These are phyloP conservation scores for Dryobota labecula DNA, from an alignment of 2,888 invertebrate genomes.

Conservation along the genomic window DNA sequence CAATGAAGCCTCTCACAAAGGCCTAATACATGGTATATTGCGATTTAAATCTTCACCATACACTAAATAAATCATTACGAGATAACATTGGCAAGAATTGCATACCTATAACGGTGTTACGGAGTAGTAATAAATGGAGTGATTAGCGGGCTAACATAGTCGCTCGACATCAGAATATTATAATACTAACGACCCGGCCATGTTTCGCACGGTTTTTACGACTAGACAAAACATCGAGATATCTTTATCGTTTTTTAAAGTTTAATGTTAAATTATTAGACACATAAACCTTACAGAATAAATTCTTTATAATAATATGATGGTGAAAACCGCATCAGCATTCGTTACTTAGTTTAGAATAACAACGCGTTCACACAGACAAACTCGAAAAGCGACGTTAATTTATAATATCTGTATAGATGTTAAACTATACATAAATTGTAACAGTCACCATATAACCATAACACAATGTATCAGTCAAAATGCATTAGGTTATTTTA, in stretches of 20 bases:
- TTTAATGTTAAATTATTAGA: not conserved
- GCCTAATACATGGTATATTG: not conserved
- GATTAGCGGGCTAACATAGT: not conserved
- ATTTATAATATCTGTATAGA: too few relatives aligned
- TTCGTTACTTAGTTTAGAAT: not conserved
- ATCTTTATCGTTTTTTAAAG: not conserved
- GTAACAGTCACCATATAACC: not conserved
- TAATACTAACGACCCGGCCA: not conserved
- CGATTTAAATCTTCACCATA: not conserved
- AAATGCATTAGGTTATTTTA: not conserved
- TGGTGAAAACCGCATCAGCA: not conserved
- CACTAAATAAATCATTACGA: constrained; percentile 9
- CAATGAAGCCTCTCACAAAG: not conserved
- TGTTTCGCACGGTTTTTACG: too few relatives aligned
- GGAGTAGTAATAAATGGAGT: constrained; percentile 20
- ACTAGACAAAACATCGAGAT: not conserved
- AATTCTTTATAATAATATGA: not conserved
- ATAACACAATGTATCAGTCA: not conserved
- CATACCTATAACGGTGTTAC: not conserved
- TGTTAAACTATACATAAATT: too few relatives aligned
- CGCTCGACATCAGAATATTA: too few relatives aligned
- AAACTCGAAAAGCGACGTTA: not conserved
- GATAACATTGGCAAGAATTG: constrained; percentile 16
- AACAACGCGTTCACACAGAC: not conserved
- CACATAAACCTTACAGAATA: not conserved